Evolutionary conservation across 2,888 invertebrate species (phyloP).

Genomic region (Spicauda simplicius): DNA sequence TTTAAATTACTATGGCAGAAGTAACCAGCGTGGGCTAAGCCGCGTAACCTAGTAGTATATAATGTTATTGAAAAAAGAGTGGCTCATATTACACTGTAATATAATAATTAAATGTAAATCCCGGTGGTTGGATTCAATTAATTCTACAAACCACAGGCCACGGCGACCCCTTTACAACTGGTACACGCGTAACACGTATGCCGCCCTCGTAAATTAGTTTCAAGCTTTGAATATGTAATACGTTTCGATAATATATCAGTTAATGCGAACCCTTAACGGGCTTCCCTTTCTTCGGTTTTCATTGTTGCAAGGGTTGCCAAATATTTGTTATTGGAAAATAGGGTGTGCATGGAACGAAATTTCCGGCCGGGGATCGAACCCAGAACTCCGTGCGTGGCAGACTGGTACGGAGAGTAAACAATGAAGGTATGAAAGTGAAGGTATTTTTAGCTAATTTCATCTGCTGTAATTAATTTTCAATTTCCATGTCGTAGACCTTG

Average conservation of each 20-base stretch:
- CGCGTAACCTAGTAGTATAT: too few species aligned
- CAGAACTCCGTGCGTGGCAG: too few species aligned
- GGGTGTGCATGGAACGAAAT: not conserved
- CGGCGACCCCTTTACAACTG: constrained; percentile 8
- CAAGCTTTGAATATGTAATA: constrained; percentile 43
- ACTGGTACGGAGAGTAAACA: too few species aligned
- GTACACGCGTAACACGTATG: constrained; percentile 8
- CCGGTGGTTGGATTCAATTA: constrained; percentile 1
- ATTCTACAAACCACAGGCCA: constrained; percentile 7
- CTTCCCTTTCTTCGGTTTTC: constrained; percentile 8
- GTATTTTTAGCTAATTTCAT: too few species aligned
- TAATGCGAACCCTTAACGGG: constrained; percentile 48
- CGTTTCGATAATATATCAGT: constrained; percentile 61
- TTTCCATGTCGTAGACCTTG: too few species aligned
- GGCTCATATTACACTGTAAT: not conserved
- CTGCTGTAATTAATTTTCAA: too few species aligned
- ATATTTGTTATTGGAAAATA: not conserved
- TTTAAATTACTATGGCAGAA: too few species aligned
- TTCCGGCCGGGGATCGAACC: too few species aligned
- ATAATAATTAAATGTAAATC: constrained; percentile 7
- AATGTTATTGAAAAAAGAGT: too few species aligned
- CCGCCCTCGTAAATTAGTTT: constrained; percentile 22
- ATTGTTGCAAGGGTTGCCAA: constrained; percentile 13
- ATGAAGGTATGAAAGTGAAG: too few species aligned
- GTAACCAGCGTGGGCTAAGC: too few species aligned